A percentile compares a stretch with the other conserved stretches of the same genome.
phyloP scores from a whole-genome alignment of 1,140 invertebrate genomes.

The Zaprionus gabonicus region DNA sequence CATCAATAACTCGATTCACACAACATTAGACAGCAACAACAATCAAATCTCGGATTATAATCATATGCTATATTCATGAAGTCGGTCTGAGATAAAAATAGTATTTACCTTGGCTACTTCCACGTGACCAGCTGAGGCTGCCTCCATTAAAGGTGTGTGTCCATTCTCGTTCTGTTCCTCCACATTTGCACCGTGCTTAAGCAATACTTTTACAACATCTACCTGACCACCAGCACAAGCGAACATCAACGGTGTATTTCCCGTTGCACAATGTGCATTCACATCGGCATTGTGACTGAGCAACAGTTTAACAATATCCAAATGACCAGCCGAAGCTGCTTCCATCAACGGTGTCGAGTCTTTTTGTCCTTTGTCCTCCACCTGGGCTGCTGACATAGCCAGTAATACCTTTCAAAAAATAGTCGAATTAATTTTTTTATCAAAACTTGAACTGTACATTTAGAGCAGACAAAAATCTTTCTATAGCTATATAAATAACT shows the following conservation, averaged over 20 bases:
- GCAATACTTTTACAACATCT: constrained; percentile 94
- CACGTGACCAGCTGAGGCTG: constrained; percentile 98
- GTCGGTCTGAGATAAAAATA: not conserved
- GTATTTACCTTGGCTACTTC: constrained; percentile 91
- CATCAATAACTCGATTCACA: constrained; percentile 77
- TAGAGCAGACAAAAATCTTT: not conserved
- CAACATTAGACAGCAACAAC: constrained; percentile 19
- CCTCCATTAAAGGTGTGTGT: constrained; percentile 99
- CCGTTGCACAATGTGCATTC: constrained; percentile 97
- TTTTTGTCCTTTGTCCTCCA: constrained; percentile 96
- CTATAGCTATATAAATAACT: not conserved
- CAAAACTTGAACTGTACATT: not conserved
- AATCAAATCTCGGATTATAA: constrained; percentile 84
- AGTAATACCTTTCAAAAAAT: constrained; percentile 90
- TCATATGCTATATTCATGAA: constrained; percentile 56
- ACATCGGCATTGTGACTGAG: constrained; percentile 97
- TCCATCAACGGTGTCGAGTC: constrained; percentile 99
- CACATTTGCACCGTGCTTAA: constrained; percentile 96
- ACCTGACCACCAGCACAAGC: constrained; percentile 98
- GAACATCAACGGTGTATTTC: constrained; percentile 99
- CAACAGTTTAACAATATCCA: constrained; percentile 96
- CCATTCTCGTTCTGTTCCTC: constrained; percentile 99
- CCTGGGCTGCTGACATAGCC: constrained; percentile 98
- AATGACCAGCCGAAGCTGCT: constrained; percentile 96
- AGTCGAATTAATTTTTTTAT: not conserved